phyloP scores from a whole-genome alignment of 2,113 vertebrate species.

The Seriola dumerili region DNA sequence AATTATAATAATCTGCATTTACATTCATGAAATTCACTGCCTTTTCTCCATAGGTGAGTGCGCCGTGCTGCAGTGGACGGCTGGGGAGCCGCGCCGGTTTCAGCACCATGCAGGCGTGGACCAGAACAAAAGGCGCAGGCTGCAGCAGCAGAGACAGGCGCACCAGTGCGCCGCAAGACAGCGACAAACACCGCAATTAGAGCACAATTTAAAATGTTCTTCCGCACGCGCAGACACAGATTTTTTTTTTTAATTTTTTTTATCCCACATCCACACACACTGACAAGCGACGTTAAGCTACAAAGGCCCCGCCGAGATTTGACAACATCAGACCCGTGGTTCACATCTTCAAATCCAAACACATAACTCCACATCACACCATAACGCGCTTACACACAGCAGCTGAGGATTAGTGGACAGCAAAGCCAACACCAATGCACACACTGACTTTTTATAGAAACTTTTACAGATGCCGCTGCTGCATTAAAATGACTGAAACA shows the following conservation, averaged over 20 bases:
- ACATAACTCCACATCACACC: constrained; percentile 43
- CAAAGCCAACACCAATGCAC: neutral
- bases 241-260: too few relatives aligned
- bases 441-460: constrained; percentile 12
- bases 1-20: neutral
- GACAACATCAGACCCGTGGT: neutral
- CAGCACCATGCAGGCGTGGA: constrained; percentile 82
- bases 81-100: constrained; percentile 54
- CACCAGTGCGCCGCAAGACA: constrained; percentile 15
- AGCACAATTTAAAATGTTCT: neutral
- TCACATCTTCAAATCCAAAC: neutral
- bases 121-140: constrained; percentile 81
- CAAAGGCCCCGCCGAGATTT: neutral
- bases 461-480: constrained; percentile 16
- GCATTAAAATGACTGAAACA: neutral
- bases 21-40: neutral
- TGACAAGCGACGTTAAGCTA: neutral
- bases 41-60: neutral
- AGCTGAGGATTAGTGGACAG: constrained; percentile 36
- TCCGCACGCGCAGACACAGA: neutral
- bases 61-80: constrained; percentile 23
- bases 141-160: constrained; percentile 37
- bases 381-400: constrained; percentile 2
- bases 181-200: neutral
- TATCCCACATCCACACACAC: fast-evolving